Conservation (phyloP, 2,888 invertebrate genomes). For the Acleris literana region DNA sequence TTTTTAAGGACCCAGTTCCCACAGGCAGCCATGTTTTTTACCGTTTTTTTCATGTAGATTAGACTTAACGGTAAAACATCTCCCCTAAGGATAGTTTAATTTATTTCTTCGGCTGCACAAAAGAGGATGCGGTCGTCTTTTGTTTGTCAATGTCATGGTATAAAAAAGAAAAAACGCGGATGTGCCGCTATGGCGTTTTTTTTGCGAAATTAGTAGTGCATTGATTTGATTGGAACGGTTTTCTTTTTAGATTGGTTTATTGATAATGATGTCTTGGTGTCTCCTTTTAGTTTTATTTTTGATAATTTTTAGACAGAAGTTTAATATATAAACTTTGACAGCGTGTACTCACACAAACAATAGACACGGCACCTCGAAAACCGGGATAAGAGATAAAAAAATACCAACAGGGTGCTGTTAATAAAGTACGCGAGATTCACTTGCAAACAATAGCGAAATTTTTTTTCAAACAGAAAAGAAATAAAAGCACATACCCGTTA, state of each 20-base stretch:
- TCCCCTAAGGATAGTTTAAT: conserved; percentile 81
- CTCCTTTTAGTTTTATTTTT: no score
- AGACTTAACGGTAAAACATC: conserved; percentile 78
- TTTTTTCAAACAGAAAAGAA: conserved; percentile 35
- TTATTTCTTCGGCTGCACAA: conserved; percentile 76
- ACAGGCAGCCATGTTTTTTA: conserved; percentile 72
- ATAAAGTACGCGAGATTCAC: background rate
- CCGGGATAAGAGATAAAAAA: background rate
- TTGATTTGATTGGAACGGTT: conserved; percentile 17
- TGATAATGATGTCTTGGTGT: no score
- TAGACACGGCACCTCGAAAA: background rate
- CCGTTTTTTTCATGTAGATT: conserved; percentile 70
- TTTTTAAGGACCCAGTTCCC: conserved; percentile 74
- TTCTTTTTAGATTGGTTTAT: background rate
- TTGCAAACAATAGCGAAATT: conserved; percentile 6
- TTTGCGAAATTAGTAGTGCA: conserved; percentile 19
- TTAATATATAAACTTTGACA: no score
- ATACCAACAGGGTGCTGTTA: background rate
- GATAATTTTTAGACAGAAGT: no score
- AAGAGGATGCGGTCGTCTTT: conserved; percentile 72
- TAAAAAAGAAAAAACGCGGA: conserved; percentile 52
- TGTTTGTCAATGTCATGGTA: conserved; percentile 65
- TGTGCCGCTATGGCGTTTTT: conserved; percentile 45
- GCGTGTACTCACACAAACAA: no score
- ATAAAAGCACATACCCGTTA: conserved; percentile 3